These are phyloP conservation scores for Enoplosus armatus DNA, from an alignment of 2,797 vertebrate species.

Conservation along the genomic window DNA sequence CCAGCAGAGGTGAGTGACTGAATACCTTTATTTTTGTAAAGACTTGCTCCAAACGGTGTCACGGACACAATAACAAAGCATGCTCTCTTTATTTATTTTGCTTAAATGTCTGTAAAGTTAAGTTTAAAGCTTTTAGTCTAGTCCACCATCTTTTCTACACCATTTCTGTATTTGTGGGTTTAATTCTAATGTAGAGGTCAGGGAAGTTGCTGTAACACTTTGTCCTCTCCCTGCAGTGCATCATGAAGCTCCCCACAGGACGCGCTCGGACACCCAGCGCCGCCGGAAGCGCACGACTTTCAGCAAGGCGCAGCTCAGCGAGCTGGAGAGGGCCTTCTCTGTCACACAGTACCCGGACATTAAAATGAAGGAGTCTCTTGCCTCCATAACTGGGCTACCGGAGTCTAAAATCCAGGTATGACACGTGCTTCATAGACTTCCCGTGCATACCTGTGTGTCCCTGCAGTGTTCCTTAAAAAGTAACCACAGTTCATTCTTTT, in stretches of 20 bases:
- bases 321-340: constrained; percentile 78
- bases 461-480: not conserved
- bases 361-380: constrained; percentile 74
- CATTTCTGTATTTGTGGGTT: too few species aligned
- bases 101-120: too few species aligned
- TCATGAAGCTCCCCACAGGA: constrained; percentile 5
- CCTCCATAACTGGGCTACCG: constrained; percentile 71
- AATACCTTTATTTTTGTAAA: not conserved
- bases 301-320: constrained; percentile 76
- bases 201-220: too few species aligned
- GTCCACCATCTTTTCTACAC: too few species aligned
- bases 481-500: not conserved
- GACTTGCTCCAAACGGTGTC: not conserved
- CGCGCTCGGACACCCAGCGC: constrained; percentile 39
- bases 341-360: constrained; percentile 76
- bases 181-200: too few species aligned
- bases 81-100: not conserved
- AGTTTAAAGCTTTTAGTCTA: too few species aligned
- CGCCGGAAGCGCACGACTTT: constrained; percentile 82
- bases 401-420: constrained; percentile 84
- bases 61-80: not conserved
- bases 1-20: constrained; percentile 59
- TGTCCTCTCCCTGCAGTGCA: constrained; percentile 26
- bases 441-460: not conserved
- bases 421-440: not conserved